Evolutionary conservation across 2,888 invertebrate genomes (phyloP).

Genomic region (Phragmatobia fuliginosa): DNA sequence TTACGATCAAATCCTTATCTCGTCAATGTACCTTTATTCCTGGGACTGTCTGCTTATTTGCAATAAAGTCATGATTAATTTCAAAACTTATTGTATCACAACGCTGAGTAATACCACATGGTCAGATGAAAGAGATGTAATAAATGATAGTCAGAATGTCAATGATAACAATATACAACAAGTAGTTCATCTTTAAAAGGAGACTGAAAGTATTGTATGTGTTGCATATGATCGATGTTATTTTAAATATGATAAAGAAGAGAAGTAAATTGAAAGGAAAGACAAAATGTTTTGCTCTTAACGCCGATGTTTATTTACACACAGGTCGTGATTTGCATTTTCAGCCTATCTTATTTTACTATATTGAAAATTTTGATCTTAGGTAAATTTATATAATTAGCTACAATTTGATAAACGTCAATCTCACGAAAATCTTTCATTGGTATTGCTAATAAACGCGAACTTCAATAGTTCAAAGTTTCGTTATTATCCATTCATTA

Average conservation of each 20-base stretch:
- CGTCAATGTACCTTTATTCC: conserved; percentile 40
- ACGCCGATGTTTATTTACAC: conserved; percentile 37
- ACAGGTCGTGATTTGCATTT: conserved; percentile 41
- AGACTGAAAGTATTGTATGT: neutral
- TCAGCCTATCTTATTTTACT: conserved; percentile 34
- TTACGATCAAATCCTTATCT: conserved; percentile 39
- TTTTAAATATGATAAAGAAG: neutral
- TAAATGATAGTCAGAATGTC: conserved; percentile 14
- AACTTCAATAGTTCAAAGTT: conserved; percentile 56
- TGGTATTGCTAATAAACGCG: conserved; percentile 35
- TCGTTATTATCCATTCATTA: conserved; percentile 56
- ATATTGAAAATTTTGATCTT: conserved; percentile 33
- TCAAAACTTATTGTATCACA: conserved; percentile 33
- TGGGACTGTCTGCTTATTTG: conserved; percentile 51
- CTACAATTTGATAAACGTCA: conserved; percentile 45
- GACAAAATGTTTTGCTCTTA: conserved; percentile 18
- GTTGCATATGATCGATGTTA: neutral
- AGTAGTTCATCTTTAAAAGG: neutral
- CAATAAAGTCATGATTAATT: conserved; percentile 55
- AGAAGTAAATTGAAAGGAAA: neutral
- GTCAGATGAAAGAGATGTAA: conserved; percentile 4
- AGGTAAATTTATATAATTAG: conserved; percentile 35
- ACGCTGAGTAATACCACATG: conserved; percentile 35
- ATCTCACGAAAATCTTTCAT: conserved; percentile 52
- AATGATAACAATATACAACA: conserved; percentile 1